Evolutionary conservation across 1,140 invertebrate species (phyloP).

Genomic region (Drosophila arizonae): DNA sequence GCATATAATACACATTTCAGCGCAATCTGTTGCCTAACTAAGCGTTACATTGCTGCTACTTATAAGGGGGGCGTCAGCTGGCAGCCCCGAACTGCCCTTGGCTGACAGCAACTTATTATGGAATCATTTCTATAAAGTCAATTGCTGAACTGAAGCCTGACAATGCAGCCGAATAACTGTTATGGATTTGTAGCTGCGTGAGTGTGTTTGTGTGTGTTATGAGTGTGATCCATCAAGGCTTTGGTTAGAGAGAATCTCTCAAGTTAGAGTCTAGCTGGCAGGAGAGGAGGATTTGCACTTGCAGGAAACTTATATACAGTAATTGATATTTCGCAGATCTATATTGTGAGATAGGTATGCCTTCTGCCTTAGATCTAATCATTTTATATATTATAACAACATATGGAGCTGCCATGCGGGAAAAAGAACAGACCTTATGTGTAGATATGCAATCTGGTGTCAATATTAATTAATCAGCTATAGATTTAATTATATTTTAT

Average conservation of each 20-base stretch:
- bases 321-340: too few relatives aligned
- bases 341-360: too few relatives aligned
- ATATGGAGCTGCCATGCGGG: too few relatives aligned
- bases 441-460: too few relatives aligned
- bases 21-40: conserved; percentile 73
- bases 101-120: conserved; percentile 45
- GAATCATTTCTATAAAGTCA: conserved; percentile 1
- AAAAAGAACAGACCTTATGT: too few relatives aligned
- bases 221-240: conserved; percentile 2
- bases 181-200: background rate
- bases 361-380: too few relatives aligned
- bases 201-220: background rate
- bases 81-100: conserved; percentile 25
- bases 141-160: background rate
- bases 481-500: too few relatives aligned
- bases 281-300: too few relatives aligned
- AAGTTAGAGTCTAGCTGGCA: background rate
- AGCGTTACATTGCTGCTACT: conserved; percentile 64
- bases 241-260: background rate
- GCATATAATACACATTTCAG: conserved; percentile 57
- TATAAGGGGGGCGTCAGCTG: conserved; percentile 9
- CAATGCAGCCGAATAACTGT: background rate
- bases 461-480: too few relatives aligned
- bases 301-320: too few relatives aligned
- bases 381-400: too few relatives aligned